Percentiles rank a stretch among this genome's conserved stretches.
These are phyloP conservation scores for Sebastes schlegelii DNA, from an alignment of 2,113 vertebrate genomes.

Conservation along the genomic window DNA sequence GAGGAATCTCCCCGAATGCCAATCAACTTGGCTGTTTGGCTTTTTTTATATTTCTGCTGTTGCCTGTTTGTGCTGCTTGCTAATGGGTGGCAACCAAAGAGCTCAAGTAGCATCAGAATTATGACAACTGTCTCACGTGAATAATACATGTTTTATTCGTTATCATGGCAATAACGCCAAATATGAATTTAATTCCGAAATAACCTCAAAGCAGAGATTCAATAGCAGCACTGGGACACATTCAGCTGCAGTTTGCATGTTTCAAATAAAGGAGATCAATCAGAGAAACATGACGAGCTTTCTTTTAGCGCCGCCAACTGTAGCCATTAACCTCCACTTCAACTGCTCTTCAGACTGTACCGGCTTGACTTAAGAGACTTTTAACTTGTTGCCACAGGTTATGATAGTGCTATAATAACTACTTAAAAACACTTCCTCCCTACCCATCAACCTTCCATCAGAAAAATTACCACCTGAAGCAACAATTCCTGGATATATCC, in stretches of 20 bases:
- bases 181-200: constrained; percentile 9
- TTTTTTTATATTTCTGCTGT: constrained; percentile 1
- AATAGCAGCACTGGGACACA: neutral
- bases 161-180: neutral
- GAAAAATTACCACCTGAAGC: constrained; percentile 43
- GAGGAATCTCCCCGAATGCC: constrained; percentile 37
- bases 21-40: constrained; percentile 2
- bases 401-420: constrained; percentile 46
- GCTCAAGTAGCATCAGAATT: neutral
- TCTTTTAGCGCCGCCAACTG: neutral
- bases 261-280: constrained; percentile 12
- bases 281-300: neutral
- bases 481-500: constrained; percentile 3
- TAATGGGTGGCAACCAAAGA: neutral
- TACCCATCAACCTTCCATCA: constrained; percentile 49
- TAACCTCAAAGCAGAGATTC: neutral
- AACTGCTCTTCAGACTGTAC: neutral
- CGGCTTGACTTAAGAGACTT: constrained; percentile 50
- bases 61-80: neutral
- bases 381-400: constrained; percentile 43
- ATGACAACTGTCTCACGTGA: constrained; percentile 8
- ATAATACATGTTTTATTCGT: neutral
- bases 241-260: neutral
- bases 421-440: constrained; percentile 36
- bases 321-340: constrained; percentile 30